Conservation (phyloP, 1,140 invertebrate species). For the Diachasma alloeum region DNA sequence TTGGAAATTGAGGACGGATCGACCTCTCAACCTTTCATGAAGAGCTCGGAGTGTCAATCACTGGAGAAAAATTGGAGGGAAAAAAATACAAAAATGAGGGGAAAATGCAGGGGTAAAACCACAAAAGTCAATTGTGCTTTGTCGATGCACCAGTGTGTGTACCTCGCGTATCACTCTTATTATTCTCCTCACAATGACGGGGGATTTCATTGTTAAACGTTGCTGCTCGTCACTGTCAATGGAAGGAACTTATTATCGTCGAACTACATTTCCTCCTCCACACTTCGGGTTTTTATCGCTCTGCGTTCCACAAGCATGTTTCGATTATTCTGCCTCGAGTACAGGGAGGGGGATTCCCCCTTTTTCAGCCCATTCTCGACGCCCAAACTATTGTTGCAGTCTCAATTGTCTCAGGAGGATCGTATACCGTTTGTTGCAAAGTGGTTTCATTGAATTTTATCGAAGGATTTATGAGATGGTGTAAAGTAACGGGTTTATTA, state of each 20-base stretch:
- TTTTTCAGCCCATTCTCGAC: background rate
- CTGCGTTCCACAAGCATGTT: background rate
- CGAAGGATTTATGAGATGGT: background rate
- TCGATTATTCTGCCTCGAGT: background rate
- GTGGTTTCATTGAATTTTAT: background rate
- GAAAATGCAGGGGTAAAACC: background rate
- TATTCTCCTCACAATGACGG: slow-evolving; percentile 1
- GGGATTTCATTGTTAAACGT: slow-evolving; percentile 6
- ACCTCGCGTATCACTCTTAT: background rate
- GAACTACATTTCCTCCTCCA: background rate
- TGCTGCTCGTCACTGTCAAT: slow-evolving; percentile 1
- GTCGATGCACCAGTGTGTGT: background rate
- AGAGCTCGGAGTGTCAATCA: no score
- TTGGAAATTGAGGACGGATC: no score
- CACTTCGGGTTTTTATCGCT: background rate
- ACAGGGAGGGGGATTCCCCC: background rate
- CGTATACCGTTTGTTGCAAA: background rate
- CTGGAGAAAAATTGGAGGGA: no score
- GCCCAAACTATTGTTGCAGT: background rate
- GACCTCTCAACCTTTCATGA: no score
- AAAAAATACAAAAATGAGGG: background rate
- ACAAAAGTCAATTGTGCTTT: background rate
- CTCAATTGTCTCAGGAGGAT: background rate
- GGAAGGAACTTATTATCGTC: slow-evolving; percentile 15
- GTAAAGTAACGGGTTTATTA: background rate